These are phyloP conservation scores for Motacilla alba DNA, from an alignment of 2,113 vertebrate species.

Conservation along the genomic window DNA sequence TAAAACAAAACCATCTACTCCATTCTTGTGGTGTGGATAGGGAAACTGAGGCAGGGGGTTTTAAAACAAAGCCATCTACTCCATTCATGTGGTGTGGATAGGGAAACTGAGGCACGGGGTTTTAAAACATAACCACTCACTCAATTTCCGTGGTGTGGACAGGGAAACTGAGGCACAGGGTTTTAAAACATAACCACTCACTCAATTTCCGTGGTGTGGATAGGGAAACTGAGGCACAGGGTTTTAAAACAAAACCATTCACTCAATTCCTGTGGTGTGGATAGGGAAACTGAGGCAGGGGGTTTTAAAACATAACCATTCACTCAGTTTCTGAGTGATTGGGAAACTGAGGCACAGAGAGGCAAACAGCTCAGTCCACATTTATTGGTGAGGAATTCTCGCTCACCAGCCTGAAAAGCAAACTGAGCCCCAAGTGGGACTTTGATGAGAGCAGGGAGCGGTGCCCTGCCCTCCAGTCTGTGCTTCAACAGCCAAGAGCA, in stretches of 20 bases:
- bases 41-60: neutral
- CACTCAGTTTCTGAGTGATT: rapidly evolving
- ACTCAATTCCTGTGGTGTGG: rapidly evolving
- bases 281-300: neutral
- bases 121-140: neutral
- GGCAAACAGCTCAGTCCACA: neutral
- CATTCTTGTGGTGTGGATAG: rapidly evolving
- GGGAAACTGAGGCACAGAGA: conserved; percentile 1
- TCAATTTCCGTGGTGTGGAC: rapidly evolving
- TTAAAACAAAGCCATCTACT: rapidly evolving
- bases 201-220: rapidly evolving
- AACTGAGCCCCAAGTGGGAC: neutral
- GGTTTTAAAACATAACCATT: no score
- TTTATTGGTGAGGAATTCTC: neutral
- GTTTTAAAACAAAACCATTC: rapidly evolving
- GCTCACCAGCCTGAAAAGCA: neutral
- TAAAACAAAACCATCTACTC: neutral
- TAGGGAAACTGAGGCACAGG: neutral
- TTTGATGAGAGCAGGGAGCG: neutral
- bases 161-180: neutral
- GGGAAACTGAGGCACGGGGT: neutral
- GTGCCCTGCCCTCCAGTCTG: neutral
- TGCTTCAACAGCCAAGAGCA: neutral
- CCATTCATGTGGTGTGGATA: rapidly evolving
- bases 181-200: no score